These are phyloP conservation scores for Coreius guichenoti DNA, from an alignment of 2,797 vertebrate species.

Conservation along the genomic window DNA sequence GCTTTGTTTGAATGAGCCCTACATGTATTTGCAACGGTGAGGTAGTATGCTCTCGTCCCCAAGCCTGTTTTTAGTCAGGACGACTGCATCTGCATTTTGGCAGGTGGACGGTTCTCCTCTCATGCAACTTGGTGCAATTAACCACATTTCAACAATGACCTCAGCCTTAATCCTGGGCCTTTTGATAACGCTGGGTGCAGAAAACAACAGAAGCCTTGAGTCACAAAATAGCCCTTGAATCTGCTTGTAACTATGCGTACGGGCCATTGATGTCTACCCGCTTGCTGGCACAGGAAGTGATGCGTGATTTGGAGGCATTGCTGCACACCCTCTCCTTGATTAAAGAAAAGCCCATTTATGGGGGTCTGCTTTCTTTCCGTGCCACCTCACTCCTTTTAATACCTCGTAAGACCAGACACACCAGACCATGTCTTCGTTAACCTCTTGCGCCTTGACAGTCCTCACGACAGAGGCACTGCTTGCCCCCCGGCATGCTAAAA, in stretches of 20 bases:
- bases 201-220: constrained; percentile 76
- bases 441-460: constrained; percentile 73
- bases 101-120: constrained; percentile 66
- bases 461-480: constrained; percentile 55
- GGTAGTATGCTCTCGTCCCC: constrained; percentile 57
- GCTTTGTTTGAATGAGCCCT: constrained; percentile 45
- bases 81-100: constrained; percentile 65
- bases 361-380: constrained; percentile 60
- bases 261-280: constrained; percentile 71
- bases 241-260: constrained; percentile 75
- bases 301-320: constrained; percentile 76
- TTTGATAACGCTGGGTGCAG: constrained; percentile 65
- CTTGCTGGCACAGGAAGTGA: constrained; percentile 76
- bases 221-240: constrained; percentile 73
- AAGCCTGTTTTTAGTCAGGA: constrained; percentile 63
- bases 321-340: constrained; percentile 71
- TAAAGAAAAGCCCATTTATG: constrained; percentile 75
- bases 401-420: constrained; percentile 70
- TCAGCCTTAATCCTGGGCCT: constrained; percentile 58
- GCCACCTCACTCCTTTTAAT: constrained; percentile 51
- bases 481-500: constrained; percentile 54
- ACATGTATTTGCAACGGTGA: constrained; percentile 54
- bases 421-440: constrained; percentile 72
- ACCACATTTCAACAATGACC: constrained; percentile 69
- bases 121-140: constrained; percentile 72